Evolutionary conservation across 2,888 invertebrate species (phyloP).

Genomic region (Neocrepidodera transversa): DNA sequence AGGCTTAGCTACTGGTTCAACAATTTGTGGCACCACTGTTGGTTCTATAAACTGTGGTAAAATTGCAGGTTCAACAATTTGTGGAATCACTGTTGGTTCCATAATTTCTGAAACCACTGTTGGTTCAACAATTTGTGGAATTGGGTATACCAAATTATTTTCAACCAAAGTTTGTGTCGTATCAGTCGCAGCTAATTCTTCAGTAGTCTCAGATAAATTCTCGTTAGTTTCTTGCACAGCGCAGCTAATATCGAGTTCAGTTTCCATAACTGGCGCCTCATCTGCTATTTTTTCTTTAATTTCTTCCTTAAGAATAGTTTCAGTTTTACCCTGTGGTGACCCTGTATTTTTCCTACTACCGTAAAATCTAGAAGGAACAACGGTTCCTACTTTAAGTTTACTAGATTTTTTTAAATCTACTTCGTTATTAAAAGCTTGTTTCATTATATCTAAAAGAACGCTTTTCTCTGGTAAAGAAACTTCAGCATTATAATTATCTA

Average conservation of each 20-base stretch:
- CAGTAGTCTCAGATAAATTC: conserved; percentile 28
- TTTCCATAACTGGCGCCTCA: conserved; percentile 2
- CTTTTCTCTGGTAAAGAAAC: conserved; percentile 64
- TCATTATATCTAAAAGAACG: conserved; percentile 66
- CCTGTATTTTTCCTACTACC: conserved; percentile 11
- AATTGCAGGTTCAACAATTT: no score
- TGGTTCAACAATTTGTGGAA: background rate
- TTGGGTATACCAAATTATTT: background rate
- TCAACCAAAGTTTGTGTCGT: background rate
- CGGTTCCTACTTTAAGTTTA: conserved; percentile 13
- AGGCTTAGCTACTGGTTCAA: no score
- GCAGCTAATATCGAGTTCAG: conserved; percentile 1
- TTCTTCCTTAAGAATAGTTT: conserved; percentile 23
- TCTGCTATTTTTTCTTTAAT: conserved; percentile 21
- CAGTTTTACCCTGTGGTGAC: background rate
- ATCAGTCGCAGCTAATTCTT: conserved; percentile 19
- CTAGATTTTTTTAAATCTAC: background rate
- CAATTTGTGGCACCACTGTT: no score
- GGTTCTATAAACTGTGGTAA: no score
- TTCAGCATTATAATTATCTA: conserved; percentile 51
- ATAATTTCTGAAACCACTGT: no score
- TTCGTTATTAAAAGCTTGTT: conserved; percentile 38
- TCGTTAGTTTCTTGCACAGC: conserved; percentile 33
- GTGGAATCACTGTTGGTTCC: background rate
- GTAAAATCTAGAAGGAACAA: conserved; percentile 28